Evolutionary conservation across 2,888 invertebrate genomes (phyloP), one percentile per base, ranked within the genome.

Genomic region (Dryadula phaetusa): DNA sequence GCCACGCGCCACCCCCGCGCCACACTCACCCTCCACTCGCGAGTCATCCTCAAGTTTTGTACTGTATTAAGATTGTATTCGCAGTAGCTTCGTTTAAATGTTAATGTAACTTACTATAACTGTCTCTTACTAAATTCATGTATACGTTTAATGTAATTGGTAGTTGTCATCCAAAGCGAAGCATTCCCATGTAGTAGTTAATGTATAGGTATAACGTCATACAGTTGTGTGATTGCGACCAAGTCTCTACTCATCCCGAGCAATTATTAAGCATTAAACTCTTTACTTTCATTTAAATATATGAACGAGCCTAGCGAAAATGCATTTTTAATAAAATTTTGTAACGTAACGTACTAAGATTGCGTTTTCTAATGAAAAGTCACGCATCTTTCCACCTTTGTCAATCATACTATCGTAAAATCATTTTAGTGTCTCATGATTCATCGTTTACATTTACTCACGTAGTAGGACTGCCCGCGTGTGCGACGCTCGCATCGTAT

Each of bases 401-500:
- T 53, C 18, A 34, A 34, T 34, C 8, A 1, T 3, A 34, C 32
- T 34, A 8, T 37, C 12, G 6, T n/a, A 37, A 2, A 10, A 37
- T 37, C 6, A 12, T 12, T 37, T 37, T 37, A 37, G 37, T 12
- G 12, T 12, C 37, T 12, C 3, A 12, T 3, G 18, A 16, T 32
- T 53, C 53, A 22, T 67, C 28, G 8, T 16, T 56, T 40, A 25
- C 22, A 40, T 40, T 20, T 22, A 22, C 40, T 18, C 20, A 37
- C 37, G 37, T 20, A 22, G 22, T 40, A 12, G 42, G 42, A 44
- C 37, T 14, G 66, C 56, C 62, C 62, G 68, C 65, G 68, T 65
- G 69, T 66, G 66, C 69, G 56, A 68, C 52, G 37, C 34, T 52
- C 47, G 62, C 53, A 49, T 61, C 3, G 16, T 34, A 42, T 32